These are phyloP conservation scores for Nanorana parkeri DNA, from an alignment of 2,113 vertebrate genomes.

Conservation along the genomic window DNA sequence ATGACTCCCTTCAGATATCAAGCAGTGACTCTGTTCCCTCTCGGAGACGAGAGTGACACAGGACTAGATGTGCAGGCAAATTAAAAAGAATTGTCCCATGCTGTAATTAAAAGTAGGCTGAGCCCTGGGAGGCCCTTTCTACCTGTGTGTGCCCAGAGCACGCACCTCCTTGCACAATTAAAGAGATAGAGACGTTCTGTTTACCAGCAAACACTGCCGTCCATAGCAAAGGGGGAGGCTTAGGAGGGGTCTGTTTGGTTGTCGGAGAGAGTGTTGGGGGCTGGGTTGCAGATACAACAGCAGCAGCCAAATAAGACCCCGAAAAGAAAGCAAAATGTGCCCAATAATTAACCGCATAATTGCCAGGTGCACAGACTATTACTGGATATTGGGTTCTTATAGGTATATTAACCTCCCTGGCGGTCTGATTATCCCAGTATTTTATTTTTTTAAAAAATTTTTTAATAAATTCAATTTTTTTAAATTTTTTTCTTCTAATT, in stretches of 20 bases:
- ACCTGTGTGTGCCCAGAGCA: conserved; percentile 8
- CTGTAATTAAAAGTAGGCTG: conserved; percentile 32
- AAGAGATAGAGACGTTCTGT: conserved; percentile 26
- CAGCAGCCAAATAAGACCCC: background rate
- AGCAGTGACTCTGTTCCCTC: background rate
- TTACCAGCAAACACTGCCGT: conserved; percentile 26
- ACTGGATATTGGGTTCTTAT: no score
- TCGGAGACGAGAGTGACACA: background rate
- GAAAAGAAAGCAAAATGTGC: background rate
- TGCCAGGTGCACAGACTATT: no score
- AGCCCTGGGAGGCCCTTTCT: background rate
- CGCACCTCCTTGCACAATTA: conserved; percentile 12
- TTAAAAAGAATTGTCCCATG: conserved; percentile 17
- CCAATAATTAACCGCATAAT: no score
- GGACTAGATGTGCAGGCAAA: background rate
- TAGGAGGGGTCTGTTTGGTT: background rate
- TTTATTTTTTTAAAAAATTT: no score
- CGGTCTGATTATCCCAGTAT: no score
- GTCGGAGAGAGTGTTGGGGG: background rate
- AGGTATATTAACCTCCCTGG: no score
- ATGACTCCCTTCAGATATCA: no score
- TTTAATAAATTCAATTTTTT: no score
- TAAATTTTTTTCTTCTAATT: no score
- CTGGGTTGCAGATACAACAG: conserved; percentile 1
- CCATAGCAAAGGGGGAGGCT: background rate